Percentiles rank a stretch among this genome's conserved stretches.
Conservation (phyloP, 2,888 invertebrate species). For the Apantesis nais region DNA sequence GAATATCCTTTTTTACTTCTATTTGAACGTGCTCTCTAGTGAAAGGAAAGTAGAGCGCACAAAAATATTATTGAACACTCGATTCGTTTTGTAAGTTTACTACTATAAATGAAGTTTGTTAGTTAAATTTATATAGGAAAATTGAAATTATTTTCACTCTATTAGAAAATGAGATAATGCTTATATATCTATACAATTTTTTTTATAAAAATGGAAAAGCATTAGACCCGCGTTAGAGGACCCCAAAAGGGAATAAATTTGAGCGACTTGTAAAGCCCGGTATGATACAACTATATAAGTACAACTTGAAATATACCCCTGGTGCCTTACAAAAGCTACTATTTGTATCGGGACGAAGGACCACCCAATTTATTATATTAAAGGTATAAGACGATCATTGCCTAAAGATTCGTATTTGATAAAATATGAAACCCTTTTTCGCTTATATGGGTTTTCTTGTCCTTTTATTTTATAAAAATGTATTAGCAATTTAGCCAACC, state of each 20-base stretch:
- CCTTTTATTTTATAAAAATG: background rate
- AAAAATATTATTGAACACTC: background rate
- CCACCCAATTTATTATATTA: constrained; percentile 41
- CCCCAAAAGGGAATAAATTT: constrained; percentile 57
- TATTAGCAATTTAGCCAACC: background rate
- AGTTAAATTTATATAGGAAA: no score
- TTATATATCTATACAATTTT: constrained; percentile 27
- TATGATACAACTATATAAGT: constrained; percentile 50
- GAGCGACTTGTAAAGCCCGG: constrained; percentile 48
- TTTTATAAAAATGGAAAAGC: constrained; percentile 51
- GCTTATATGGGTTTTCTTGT: background rate
- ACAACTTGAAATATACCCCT: constrained; percentile 32
- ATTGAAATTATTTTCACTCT: no score
- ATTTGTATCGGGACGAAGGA: constrained; percentile 37
- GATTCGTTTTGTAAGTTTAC: background rate
- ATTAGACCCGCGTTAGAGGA: constrained; percentile 44
- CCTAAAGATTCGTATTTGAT: constrained; percentile 22
- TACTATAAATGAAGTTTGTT: no score
- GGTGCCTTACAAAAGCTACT: constrained; percentile 28
- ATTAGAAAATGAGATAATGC: no score
- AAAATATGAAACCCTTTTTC: background rate
- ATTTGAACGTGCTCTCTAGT: background rate
- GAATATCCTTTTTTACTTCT: background rate
- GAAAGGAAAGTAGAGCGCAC: background rate
- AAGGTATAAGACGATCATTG: constrained; percentile 34